These are phyloP conservation scores for Oryctes rhinoceros DNA, from an alignment of 1,140 invertebrate genomes.

Conservation along the genomic window DNA sequence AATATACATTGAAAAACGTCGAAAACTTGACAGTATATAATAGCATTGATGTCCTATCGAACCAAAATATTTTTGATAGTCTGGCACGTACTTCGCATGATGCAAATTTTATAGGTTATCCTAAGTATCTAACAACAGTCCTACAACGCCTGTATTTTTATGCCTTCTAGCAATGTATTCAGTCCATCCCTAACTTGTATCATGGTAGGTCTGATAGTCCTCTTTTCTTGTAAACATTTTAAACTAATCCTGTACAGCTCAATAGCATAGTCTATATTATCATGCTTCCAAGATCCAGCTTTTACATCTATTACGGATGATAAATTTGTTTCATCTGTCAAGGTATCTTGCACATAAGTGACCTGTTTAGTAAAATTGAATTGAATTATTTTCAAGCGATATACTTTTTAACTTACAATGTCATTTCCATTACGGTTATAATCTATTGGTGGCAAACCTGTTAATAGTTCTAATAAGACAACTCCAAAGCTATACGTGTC, in stretches of 20 bases:
- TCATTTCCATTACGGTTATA: slow-evolving; percentile 64
- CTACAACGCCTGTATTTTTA: no score
- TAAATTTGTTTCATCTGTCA: slow-evolving; percentile 55
- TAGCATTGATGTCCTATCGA: no score
- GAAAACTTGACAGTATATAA: no score
- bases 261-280: slow-evolving; percentile 53
- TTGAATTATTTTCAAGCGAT: not conserved
- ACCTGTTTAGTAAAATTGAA: slow-evolving; percentile 43
- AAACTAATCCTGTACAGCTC: slow-evolving; percentile 56
- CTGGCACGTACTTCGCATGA: no score
- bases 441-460: slow-evolving; percentile 71
- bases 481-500: slow-evolving; percentile 83
- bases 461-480: slow-evolving; percentile 75
- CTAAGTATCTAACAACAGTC: no score
- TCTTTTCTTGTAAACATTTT: slow-evolving; percentile 61
- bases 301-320: slow-evolving; percentile 51
- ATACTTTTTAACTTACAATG: slow-evolving; percentile 59
- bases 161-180: not conserved
- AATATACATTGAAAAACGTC: no score
- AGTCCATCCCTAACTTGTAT: slow-evolving; percentile 38
- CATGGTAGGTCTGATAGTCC: slow-evolving; percentile 59
- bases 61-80: no score
- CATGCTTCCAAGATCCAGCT: slow-evolving; percentile 55
- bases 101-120: no score
- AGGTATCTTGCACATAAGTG: slow-evolving; percentile 57